Evolutionary conservation across 2,797 vertebrate species (phyloP).

Genomic region (Smutsia temminckii): DNA sequence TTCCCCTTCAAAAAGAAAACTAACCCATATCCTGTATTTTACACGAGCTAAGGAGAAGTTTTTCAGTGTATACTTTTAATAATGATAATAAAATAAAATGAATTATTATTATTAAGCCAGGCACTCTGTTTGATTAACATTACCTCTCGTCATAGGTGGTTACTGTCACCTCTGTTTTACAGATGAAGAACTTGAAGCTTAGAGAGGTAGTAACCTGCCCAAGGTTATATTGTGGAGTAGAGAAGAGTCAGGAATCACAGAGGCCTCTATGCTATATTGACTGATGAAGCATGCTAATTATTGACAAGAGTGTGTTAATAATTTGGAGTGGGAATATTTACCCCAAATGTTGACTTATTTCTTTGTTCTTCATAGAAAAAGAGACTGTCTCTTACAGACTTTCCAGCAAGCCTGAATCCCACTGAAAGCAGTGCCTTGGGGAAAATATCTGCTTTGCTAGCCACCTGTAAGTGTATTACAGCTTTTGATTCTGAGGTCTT

Average conservation of each 20-base stretch:
- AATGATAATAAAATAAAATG: background rate
- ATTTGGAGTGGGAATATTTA: conserved; percentile 16
- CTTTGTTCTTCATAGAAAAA: background rate
- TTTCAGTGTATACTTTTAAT: background rate
- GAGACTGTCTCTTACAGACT: background rate
- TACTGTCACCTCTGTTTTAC: background rate
- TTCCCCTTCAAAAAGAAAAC: background rate
- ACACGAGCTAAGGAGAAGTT: background rate
- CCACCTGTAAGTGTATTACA: background rate
- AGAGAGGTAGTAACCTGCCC: background rate
- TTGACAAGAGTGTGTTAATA: background rate
- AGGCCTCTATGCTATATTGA: background rate
- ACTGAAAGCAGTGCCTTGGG: background rate
- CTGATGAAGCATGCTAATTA: background rate
- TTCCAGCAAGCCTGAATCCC: background rate
- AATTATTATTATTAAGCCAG: background rate
- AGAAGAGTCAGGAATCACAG: background rate
- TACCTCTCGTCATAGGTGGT: background rate
- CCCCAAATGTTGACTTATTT: background rate
- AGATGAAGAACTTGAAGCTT: background rate
- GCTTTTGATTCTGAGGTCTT: background rate
- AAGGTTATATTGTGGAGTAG: background rate
- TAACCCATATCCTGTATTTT: background rate
- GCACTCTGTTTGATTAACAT: background rate
- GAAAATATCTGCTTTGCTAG: background rate